Evolutionary conservation across 1,140 invertebrate species (phyloP), one percentile per base, ranked within the genome.

Genomic region (Drosophila busckii): DNA sequence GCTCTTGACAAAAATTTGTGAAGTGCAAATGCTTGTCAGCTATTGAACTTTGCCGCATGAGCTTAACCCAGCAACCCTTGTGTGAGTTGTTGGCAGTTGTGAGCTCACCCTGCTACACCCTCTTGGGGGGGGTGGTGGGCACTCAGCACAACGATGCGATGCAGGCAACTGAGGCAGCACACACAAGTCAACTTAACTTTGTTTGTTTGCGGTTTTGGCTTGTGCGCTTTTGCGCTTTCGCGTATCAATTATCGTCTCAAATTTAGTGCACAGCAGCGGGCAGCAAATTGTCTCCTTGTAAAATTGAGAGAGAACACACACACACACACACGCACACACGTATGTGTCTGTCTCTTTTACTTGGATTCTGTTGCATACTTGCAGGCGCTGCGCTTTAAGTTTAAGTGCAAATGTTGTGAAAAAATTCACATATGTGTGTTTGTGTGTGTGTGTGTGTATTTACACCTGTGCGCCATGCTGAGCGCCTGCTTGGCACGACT

Each of bases 221-320:
- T 70, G 55, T 38, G 71, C 66, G 66, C 66, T 78, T 76, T 62
- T 78, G 62, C 49, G 71, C 62, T 76, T 78, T 78, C 55, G 60
- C 59, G 44, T 78, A 78, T 78, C 73, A 82, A 78, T 78, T 78
- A 78, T 78, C 68, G 73, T 64, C 73, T 78, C 73, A 59, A 80
- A 78, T 78, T 78, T 58, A 64, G 64, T 41, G 31, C 48, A 54
- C 49, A 22, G 25, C 17, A n/a, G n/a, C n/a, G n/a, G n/a, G n/a
- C n/a, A n/a, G 2, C 23, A 35, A 48, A 13, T 25, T 15, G 22
- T 9, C 13, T n/a, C 6, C 42, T n/a, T n/a, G n/a, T n/a, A n/a
- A n/a, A n/a, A n/a, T n/a, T n/a, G n/a, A n/a, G n/a, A n/a, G n/a
- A n/a, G n/a, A n/a, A n/a, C n/a, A n/a, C n/a, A n/a, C n/a, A n/a